phyloP scores from a whole-genome alignment of 2,113 vertebrate genomes.

The Sprattus sprattus region DNA sequence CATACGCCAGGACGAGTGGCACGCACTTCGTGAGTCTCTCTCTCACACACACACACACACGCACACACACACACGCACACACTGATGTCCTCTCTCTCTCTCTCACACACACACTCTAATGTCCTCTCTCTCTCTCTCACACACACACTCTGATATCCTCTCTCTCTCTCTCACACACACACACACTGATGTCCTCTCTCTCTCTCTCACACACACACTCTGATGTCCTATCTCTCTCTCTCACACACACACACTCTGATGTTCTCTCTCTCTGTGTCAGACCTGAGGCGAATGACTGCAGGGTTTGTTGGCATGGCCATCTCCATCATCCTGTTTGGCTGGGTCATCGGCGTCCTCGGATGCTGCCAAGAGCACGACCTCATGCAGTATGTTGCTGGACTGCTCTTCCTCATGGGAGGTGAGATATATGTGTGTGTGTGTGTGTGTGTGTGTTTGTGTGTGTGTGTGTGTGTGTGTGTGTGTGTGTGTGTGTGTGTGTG shows the following conservation, averaged over 20 bases:
- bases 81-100: neutral
- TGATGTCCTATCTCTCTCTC: neutral
- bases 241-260: neutral
- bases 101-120: too few species aligned
- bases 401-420: conserved; percentile 96
- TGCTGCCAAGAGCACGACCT: conserved; percentile 92
- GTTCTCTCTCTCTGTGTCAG: conserved; percentile 56
- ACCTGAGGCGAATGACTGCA: conserved; percentile 89
- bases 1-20: conserved; percentile 91
- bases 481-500: neutral
- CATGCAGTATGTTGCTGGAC: conserved; percentile 92
- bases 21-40: conserved; percentile 84
- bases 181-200: neutral
- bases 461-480: neutral
- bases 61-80: neutral
- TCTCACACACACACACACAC: conserved; percentile 8
- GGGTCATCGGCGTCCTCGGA: conserved; percentile 88
- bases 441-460: conserved; percentile 24
- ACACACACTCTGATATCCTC: neutral
- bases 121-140: conserved; percentile 1
- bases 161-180: neutral
- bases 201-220: neutral
- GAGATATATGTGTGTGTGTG: conserved; percentile 52
- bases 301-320: conserved; percentile 93
- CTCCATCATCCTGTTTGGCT: conserved; percentile 90